These are phyloP conservation scores for Mormyrus lacerda DNA, from an alignment of 2,113 vertebrate species.

Conservation along the genomic window DNA sequence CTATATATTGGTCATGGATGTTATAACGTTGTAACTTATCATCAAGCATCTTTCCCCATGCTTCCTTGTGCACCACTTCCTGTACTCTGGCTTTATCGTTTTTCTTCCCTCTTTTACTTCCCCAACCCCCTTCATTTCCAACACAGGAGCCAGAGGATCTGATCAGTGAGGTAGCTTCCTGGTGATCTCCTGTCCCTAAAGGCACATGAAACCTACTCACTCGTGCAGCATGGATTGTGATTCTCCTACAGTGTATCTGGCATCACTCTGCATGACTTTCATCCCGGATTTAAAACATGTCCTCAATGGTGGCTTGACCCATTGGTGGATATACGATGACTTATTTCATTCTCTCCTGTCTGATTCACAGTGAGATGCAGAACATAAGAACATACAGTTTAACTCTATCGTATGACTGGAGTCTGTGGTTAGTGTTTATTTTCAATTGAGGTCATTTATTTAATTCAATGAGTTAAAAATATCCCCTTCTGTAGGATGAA, in stretches of 20 bases:
- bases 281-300: background rate
- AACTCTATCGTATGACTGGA: background rate
- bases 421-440: background rate
- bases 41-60: background rate
- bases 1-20: background rate
- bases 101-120: background rate
- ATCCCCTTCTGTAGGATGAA: slow-evolving; percentile 49
- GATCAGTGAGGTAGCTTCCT: slow-evolving; percentile 37
- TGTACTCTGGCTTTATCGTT: background rate
- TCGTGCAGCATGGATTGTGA: slow-evolving; percentile 41
- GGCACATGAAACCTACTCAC: slow-evolving; percentile 4
- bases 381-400: background rate
- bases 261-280: slow-evolving; percentile 34
- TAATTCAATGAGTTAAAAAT: slow-evolving; percentile 24
- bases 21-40: background rate
- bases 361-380: slow-evolving; percentile 11
- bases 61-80: background rate
- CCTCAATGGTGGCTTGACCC: background rate
- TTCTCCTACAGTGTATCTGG: slow-evolving; percentile 25
- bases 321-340: slow-evolving; percentile 20
- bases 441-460: slow-evolving; percentile 2
- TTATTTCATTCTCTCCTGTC: background rate
- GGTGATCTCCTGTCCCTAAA: slow-evolving; percentile 1
- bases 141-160: slow-evolving; percentile 45
- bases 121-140: slow-evolving; percentile 21